phyloP scores from a whole-genome alignment of 2,797 vertebrate species.

The Microctenopoma steveboyesi region DNA sequence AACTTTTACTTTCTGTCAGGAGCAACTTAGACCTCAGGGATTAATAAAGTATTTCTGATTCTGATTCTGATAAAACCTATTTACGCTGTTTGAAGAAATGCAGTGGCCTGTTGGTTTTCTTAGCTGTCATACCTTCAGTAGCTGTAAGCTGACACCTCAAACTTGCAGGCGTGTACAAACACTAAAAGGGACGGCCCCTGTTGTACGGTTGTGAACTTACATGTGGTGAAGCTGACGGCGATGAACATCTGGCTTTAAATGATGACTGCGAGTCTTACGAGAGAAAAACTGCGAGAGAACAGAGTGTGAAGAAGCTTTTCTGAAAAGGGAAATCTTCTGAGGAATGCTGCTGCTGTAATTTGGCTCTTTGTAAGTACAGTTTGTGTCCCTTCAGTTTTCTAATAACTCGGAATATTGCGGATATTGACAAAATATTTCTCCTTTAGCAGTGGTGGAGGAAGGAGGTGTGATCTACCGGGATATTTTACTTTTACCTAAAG shows the following conservation, averaged over 20 bases:
- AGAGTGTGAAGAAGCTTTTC: slow-evolving; percentile 3
- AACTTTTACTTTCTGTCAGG: too few species aligned
- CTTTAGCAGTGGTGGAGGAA: too few species aligned
- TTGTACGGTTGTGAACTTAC: slow-evolving; percentile 16
- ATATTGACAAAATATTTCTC: too few species aligned
- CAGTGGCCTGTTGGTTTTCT: too few species aligned
- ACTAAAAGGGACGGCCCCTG: slow-evolving; percentile 20
- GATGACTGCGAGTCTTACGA: slow-evolving; percentile 38
- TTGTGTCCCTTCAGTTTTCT: not conserved
- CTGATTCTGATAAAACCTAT: too few species aligned
- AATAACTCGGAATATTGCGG: too few species aligned
- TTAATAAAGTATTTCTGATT: too few species aligned
- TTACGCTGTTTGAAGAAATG: too few species aligned
- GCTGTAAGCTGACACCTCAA: slow-evolving; percentile 71
- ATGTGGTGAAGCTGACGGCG: slow-evolving; percentile 46
- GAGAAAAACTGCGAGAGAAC: slow-evolving; percentile 14
- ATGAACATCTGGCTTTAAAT: slow-evolving; percentile 59
- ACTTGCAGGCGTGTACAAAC: slow-evolving; percentile 49
- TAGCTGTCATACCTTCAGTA: not conserved
- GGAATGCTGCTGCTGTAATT: slow-evolving; percentile 5
- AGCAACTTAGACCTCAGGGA: too few species aligned
- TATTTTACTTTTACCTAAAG: too few species aligned
- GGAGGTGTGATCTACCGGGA: too few species aligned
- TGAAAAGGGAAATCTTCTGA: slow-evolving; percentile 6
- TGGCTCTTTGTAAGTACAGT: slow-evolving; percentile 42